Percentiles rank a stretch among this genome's conserved stretches.
Evolutionary conservation across 2,113 vertebrate genomes (phyloP).

Genomic region (Macrotis lagotis): DNA sequence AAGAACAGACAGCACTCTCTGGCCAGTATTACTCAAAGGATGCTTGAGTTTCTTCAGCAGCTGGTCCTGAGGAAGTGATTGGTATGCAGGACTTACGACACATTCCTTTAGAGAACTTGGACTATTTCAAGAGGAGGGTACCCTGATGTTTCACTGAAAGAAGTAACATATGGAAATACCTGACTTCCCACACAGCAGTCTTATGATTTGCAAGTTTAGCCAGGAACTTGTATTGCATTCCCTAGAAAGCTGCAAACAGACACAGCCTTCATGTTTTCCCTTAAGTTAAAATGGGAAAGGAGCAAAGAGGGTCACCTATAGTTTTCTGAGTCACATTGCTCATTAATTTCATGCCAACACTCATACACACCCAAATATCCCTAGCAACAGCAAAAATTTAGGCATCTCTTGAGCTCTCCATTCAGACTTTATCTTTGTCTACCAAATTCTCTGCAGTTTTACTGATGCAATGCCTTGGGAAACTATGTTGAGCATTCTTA

Average conservation of each 20-base stretch:
- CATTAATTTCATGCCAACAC: not conserved
- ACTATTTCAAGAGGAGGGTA: constrained; percentile 37
- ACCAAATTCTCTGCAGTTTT: constrained; percentile 43
- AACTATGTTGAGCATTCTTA: constrained; percentile 42
- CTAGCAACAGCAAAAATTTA: constrained; percentile 51
- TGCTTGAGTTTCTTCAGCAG: constrained; percentile 31
- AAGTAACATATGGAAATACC: not conserved
- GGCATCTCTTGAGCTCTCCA: constrained; percentile 49
- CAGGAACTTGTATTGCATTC: constrained; percentile 50
- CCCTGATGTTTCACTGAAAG: not conserved
- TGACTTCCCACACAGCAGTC: not conserved
- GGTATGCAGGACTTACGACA: not conserved
- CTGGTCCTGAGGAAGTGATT: constrained; percentile 21
- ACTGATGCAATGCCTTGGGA: constrained; percentile 50
- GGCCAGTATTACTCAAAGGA: not conserved
- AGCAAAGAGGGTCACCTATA: constrained; percentile 25
- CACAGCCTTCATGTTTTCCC: constrained; percentile 42
- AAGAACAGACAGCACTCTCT: constrained; percentile 52
- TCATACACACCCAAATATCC: not conserved
- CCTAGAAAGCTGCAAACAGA: constrained; percentile 60
- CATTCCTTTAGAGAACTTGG: not conserved
- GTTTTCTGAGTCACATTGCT: not conserved
- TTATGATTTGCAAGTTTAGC: constrained; percentile 11
- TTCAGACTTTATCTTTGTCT: constrained; percentile 41
- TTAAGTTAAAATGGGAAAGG: constrained; percentile 24